These are phyloP conservation scores for Brachionus paranguensis DNA, from an alignment of 1,140 invertebrate species.

Conservation along the genomic window DNA sequence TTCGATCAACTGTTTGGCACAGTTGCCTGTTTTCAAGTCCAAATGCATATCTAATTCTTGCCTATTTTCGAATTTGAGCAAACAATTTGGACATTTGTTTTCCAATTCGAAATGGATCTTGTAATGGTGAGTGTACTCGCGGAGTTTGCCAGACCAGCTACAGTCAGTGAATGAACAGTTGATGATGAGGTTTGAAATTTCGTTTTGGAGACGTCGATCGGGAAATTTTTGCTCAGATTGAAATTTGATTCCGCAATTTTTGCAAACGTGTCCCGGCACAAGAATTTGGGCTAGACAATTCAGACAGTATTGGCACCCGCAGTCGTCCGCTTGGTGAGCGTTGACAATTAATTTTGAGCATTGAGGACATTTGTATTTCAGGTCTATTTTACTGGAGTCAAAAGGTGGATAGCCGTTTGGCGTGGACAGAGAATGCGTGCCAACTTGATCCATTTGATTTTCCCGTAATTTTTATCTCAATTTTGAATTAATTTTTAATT, in stretches of 20 bases:
- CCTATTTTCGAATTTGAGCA: not conserved
- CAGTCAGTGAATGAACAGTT: not conserved
- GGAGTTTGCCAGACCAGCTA: not conserved
- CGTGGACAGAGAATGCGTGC: not conserved
- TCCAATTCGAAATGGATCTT: not conserved
- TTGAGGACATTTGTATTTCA: not conserved
- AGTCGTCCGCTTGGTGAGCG: slow-evolving; percentile 6
- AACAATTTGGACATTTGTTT: not conserved
- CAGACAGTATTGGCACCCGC: not conserved
- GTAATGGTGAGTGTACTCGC: not conserved
- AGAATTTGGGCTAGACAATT: not conserved
- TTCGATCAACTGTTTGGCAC: not conserved
- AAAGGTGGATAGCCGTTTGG: not conserved
- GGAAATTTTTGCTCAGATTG: not conserved
- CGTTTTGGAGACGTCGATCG: not conserved
- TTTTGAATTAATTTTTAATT: not conserved
- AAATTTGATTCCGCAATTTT: not conserved
- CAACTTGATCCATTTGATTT: not conserved
- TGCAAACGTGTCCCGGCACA: not conserved
- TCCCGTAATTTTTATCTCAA: not conserved
- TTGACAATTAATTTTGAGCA: not conserved
- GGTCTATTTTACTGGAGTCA: not conserved
- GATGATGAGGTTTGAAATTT: not conserved
- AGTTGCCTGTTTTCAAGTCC: not conserved
- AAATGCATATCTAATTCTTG: not conserved